phyloP scores from a whole-genome alignment of 2,113 vertebrate genomes.

The Nothocercus nigrocapillus region DNA sequence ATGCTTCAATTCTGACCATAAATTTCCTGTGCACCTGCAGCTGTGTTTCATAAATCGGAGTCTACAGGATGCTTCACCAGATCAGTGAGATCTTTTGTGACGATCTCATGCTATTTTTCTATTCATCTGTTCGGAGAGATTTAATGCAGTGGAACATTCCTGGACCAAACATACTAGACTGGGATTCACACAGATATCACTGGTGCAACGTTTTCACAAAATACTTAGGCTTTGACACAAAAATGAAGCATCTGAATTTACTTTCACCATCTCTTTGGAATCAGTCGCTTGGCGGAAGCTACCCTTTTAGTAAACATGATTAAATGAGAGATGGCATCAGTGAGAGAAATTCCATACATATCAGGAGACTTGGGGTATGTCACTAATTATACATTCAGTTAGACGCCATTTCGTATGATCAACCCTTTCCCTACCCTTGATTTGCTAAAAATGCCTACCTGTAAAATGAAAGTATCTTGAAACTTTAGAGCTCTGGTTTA shows the following conservation, averaged over 20 bases:
- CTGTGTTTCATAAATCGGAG: neutral
- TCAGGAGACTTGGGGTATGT: neutral
- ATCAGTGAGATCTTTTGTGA: neutral
- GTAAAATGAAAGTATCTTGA: neutral
- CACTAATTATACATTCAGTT: neutral
- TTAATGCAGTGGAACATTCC: neutral
- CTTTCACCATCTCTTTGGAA: neutral
- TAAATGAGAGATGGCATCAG: neutral
- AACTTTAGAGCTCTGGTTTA: neutral
- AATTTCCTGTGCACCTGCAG: neutral
- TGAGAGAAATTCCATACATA: neutral
- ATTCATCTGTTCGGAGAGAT: neutral
- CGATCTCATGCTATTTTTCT: neutral
- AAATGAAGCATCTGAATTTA: neutral
- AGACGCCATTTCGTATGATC: neutral
- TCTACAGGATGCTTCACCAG: neutral
- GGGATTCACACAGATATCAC: neutral
- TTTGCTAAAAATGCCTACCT: neutral
- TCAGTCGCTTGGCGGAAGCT: neutral
- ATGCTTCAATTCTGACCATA: neutral
- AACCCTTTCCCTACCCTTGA: neutral
- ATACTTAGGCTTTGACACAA: neutral
- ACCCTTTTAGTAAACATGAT: neutral
- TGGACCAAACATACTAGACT: neutral
- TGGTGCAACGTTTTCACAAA: neutral